Evolutionary conservation across 2,888 invertebrate species (phyloP), one percentile per base, ranked within the genome.

Genomic region (Bugulina stolonifera): DNA sequence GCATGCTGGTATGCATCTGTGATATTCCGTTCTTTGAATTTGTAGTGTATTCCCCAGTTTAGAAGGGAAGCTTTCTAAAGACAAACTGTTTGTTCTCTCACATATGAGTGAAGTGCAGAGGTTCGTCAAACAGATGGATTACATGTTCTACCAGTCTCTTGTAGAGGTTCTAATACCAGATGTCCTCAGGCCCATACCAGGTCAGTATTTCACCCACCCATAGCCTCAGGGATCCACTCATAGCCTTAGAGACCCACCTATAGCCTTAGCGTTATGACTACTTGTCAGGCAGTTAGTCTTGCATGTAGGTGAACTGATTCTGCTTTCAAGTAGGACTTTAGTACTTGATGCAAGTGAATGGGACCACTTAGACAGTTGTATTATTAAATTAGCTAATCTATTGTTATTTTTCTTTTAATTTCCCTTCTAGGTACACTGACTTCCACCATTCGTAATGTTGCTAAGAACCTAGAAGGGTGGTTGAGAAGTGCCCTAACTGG

Each of bases 161-260:
- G 94, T 97, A 14, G 94, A 96, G 85, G 91, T 97, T 79, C 89
- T 99, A 77, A 92, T 99, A 86, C 97, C 98, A 27, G 94, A 97
- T 86, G 96, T 98, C 69, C 88, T 98, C 75, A 89, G 93, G 78
- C 94, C 94, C 54, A 95, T 96, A 81, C 96, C 96, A 76, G 92
- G 94, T 89, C 81, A 85, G 87, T 82, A 10, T 10, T 18, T 43
- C 18, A 43, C n/a, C n/a, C n/a, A n/a, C n/a, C n/a, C n/a, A n/a
- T n/a, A n/a, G n/a, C n/a, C n/a, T n/a, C n/a, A n/a, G n/a, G n/a
- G n/a, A n/a, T n/a, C n/a, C n/a, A n/a, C n/a, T n/a, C n/a, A n/a
- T n/a, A n/a, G n/a, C n/a, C n/a, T n/a, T n/a, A n/a, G n/a, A n/a
- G n/a, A n/a, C n/a, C n/a, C n/a, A n/a, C n/a, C n/a, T n/a, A n/a